phyloP scores from a whole-genome alignment of 2,888 invertebrate genomes.

The Aleiodes leptofemur region DNA sequence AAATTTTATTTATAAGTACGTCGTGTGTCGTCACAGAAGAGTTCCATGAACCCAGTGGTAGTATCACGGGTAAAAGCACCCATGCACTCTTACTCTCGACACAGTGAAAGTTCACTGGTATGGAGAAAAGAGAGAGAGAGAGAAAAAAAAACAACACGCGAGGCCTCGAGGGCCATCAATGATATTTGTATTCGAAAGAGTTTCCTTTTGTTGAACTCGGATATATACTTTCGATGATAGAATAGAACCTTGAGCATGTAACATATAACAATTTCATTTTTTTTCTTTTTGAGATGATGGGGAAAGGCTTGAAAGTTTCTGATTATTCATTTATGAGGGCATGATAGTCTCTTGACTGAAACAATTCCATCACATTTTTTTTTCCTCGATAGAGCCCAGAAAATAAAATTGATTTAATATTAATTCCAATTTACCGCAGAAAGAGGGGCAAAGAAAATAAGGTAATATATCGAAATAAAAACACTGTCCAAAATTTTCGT shows the following conservation, averaged over 20 bases:
- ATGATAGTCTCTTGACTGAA: too few species aligned
- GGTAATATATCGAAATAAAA: too few species aligned
- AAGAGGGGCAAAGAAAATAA: too few species aligned
- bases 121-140: not conserved
- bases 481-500: too few species aligned
- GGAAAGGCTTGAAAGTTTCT: too few species aligned
- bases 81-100: slow-evolving; percentile 26
- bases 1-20: not conserved
- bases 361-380: too few species aligned
- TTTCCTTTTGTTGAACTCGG: slow-evolving; percentile 1
- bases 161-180: slow-evolving; percentile 27
- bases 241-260: not conserved
- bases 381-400: too few species aligned
- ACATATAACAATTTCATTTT: slow-evolving; percentile 4
- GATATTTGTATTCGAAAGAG: slow-evolving; percentile 13
- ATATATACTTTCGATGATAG: slow-evolving; percentile 20
- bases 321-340: too few species aligned
- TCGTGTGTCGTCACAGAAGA: not conserved
- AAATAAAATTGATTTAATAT: too few species aligned
- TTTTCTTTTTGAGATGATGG: not conserved
- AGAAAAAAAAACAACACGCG: not conserved
- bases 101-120: slow-evolving; percentile 30
- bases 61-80: slow-evolving; percentile 12
- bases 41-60: slow-evolving; percentile 13
- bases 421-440: too few species aligned